Base-by-base conservation (phyloP, 2,888 invertebrate genomes). In the Lapara coniferarum region DNA sequence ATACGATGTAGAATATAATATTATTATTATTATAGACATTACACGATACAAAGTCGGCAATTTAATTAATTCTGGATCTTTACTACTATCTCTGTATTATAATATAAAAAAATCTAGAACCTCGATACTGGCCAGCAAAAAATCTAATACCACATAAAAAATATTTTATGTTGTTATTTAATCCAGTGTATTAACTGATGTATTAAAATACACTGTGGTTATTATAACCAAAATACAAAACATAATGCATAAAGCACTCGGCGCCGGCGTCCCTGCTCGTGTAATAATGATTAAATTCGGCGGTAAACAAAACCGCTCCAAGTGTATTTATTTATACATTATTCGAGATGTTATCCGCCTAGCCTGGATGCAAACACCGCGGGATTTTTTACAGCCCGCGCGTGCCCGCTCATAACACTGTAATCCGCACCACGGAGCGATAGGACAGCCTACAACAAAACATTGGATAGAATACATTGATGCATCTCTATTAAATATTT, bases 251-350 rank as follows among this genome's bases (percentile, higher is more conserved):
- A 68, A 68, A 68, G 51, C 57, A 52, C 12, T 59, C 12, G 10
- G 12, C 30, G 14, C 46, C 12, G 10, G 12, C 30, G 14, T n/a
- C 53, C 37, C 0, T n/a, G 10, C 56, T 8, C 16, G 19, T 14
- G 4, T 25, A 2, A 56, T 46, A 67, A 67, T 63, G 63, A 63
- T 46, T 76, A 80, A 81, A 79, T 80, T 77, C 76, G 70, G 73
- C 78, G 77, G 79, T 77, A 80, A 79, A 81, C 79, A 79, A 81
- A 81, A 80, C 81, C 80, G 80, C 79, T 80, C 78, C 69, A 72
- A 74, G 80, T 82, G 81, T 81, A 84, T 85, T 84, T 84, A 81
- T 85, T 82, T 82, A 81, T 85, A 83, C 82, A 82, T 83, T 81
- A 81, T 76, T 82, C 82, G 74, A 79, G 79, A 82, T 81, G 73